A percentile compares a stretch with the other conserved stretches of the same genome.
These are phyloP conservation scores for Halyomorpha halys DNA, from an alignment of 1,140 invertebrate species.

Conservation along the genomic window DNA sequence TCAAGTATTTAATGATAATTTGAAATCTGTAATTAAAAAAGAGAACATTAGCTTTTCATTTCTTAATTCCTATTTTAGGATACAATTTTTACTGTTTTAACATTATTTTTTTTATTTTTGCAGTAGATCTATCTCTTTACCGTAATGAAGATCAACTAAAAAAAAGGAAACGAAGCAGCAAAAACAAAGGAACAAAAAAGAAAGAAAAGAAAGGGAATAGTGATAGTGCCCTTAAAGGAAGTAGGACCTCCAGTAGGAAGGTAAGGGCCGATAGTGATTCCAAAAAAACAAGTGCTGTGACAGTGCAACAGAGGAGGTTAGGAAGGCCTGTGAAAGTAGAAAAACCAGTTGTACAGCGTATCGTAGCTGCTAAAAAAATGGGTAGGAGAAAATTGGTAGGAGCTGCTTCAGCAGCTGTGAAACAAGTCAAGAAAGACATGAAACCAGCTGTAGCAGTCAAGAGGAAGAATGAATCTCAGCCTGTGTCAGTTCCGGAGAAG, in stretches of 20 bases:
- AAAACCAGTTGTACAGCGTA: constrained; percentile 8
- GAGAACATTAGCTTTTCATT: too few relatives aligned
- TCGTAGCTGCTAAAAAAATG: constrained; percentile 16
- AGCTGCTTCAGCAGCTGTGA: neutral
- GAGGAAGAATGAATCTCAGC: constrained; percentile 14
- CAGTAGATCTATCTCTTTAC: constrained; percentile 68
- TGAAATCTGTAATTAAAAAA: too few relatives aligned
- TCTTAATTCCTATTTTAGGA: too few relatives aligned
- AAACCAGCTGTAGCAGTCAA: neutral
- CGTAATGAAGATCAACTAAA: constrained; percentile 68
- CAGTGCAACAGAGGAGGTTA: neutral
- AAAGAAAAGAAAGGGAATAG: neutral
- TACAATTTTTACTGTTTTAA: neutral
- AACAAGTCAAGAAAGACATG: neutral
- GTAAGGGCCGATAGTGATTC: neutral
- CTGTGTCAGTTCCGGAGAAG: constrained; percentile 8
- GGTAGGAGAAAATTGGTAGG: neutral
- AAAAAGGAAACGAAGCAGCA: constrained; percentile 35
- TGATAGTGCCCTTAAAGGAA: neutral
- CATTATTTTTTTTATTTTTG: constrained; percentile 32
- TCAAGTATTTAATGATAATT: too few relatives aligned
- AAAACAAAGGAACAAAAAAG: constrained; percentile 9
- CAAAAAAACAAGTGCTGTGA: neutral
- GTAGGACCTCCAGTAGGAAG: neutral
- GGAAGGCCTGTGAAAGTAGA: constrained; percentile 20